Conservation (phyloP, 1,140 invertebrate species). For the Calliopsis andreniformis region DNA sequence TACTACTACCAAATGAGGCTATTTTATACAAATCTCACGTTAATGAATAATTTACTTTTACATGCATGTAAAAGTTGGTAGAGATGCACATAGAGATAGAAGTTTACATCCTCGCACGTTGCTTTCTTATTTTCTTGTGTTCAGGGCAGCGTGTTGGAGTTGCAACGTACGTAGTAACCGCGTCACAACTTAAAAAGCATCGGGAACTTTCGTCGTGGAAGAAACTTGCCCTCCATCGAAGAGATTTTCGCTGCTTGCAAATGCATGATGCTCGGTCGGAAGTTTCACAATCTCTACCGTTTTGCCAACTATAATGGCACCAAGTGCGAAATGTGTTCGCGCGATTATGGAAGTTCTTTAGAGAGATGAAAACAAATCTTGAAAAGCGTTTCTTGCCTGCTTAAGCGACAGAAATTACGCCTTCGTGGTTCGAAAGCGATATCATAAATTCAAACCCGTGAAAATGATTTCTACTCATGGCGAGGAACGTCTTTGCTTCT, state of each 20-base stretch:
- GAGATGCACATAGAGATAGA: no score
- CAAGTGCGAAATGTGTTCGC: constrained; percentile 5
- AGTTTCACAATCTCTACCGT: constrained; percentile 43
- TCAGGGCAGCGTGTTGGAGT: neutral
- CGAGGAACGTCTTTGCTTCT: no score
- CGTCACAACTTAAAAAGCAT: constrained; percentile 42
- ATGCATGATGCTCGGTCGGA: constrained; percentile 27
- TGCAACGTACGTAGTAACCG: neutral
- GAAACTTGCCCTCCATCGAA: constrained; percentile 37
- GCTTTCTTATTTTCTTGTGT: neutral
- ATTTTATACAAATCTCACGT: neutral
- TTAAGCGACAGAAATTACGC: neutral
- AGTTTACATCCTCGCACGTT: neutral
- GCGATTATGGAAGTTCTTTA: constrained; percentile 12
- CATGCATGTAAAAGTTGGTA: no score
- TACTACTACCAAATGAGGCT: constrained; percentile 7
- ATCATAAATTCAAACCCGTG: neutral
- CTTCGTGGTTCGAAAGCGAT: neutral
- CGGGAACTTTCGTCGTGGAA: constrained; percentile 40
- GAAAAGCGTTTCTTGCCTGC: neutral
- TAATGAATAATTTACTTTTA: no score
- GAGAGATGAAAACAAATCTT: neutral
- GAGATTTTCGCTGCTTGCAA: constrained; percentile 45
- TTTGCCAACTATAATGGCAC: constrained; percentile 7
- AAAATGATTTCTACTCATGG: no score